A percentile compares a stretch with the other conserved stretches of the same genome.
These are phyloP conservation scores for Linepithema humile DNA, from an alignment of 1,140 invertebrate species.

Conservation along the genomic window DNA sequence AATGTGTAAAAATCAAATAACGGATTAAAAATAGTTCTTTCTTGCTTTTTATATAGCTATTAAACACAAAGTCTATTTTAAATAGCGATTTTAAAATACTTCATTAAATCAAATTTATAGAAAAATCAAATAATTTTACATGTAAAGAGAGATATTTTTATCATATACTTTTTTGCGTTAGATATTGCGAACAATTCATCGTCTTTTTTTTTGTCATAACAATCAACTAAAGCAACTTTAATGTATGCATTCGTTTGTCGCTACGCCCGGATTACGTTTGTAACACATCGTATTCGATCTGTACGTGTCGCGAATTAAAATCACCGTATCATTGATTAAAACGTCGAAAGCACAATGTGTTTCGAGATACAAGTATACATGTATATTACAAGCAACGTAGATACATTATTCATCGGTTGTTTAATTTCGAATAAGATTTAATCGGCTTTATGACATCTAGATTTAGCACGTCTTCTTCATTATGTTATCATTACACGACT, in stretches of 20 bases:
- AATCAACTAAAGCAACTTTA: not conserved
- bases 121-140: too few species aligned
- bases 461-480: not conserved
- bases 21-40: not conserved
- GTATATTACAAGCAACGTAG: not conserved
- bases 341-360: not conserved
- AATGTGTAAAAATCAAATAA: not conserved
- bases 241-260: not conserved
- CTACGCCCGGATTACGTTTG: not conserved
- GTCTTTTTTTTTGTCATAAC: not conserved
- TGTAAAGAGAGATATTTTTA: too few species aligned
- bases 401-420: constrained; percentile 39
- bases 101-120: too few species aligned
- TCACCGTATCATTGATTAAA: not conserved
- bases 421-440: not conserved
- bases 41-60: not conserved
- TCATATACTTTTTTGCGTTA: not conserved
- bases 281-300: not conserved
- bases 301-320: constrained; percentile 48
- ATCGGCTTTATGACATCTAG: not conserved
- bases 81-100: not conserved
- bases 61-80: not conserved
- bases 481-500: constrained; percentile 2
- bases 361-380: not conserved
- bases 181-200: not conserved